These are phyloP conservation scores for Peromyscus melanophrys DNA, from an alignment of 2,797 vertebrate species.

Conservation along the genomic window DNA sequence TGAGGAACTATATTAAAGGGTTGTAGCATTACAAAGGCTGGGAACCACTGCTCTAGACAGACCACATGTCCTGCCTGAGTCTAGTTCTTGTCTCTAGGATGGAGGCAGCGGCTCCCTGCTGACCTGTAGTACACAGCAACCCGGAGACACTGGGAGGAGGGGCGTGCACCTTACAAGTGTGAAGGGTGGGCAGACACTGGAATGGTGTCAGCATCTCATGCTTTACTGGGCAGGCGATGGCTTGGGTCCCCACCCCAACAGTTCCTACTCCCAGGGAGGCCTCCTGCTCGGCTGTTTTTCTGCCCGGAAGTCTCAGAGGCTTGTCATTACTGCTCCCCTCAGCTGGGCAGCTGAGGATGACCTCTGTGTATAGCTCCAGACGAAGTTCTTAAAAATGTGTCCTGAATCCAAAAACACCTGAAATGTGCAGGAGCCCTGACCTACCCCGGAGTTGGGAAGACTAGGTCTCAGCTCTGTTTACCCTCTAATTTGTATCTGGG, in stretches of 20 bases:
- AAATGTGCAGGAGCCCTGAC: neutral
- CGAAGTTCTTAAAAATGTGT: neutral
- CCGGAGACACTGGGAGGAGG: neutral
- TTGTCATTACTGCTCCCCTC: neutral
- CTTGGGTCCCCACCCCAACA: neutral
- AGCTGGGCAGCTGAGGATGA: neutral
- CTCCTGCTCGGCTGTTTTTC: neutral
- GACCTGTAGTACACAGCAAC: neutral
- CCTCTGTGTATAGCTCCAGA: neutral
- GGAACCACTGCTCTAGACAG: no score
- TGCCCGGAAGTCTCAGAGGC: neutral
- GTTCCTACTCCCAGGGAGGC: neutral
- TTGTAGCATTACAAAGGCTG: neutral
- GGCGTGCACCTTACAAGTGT: no score
- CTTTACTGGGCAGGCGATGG: neutral
- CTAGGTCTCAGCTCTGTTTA: accelerated
- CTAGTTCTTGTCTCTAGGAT: neutral
- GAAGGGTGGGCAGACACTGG: accelerated
- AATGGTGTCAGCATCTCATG: neutral
- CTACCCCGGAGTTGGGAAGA: neutral
- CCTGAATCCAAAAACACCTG: neutral
- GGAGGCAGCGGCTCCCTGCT: neutral
- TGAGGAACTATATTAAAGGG: neutral
- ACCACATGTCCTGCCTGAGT: neutral
- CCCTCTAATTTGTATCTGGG: neutral